Conservation (phyloP, 1,140 invertebrate genomes). For the Mya arenaria region DNA sequence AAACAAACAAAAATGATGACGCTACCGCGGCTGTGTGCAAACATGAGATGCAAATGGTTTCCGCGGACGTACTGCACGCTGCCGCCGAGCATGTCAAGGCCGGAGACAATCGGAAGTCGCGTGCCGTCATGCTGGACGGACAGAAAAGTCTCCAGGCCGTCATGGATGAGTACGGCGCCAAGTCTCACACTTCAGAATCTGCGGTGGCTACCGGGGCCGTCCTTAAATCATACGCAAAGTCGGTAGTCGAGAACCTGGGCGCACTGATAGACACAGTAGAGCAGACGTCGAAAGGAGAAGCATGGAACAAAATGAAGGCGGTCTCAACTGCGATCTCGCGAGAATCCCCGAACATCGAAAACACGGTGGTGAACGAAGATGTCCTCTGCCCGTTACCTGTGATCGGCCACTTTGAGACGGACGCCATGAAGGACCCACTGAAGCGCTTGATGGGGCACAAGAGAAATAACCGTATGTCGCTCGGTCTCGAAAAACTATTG, state of each 20-base stretch:
- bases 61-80: conserved; percentile 47
- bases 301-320: conserved; percentile 70
- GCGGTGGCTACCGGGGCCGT: not conserved
- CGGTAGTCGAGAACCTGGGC: conserved; percentile 61
- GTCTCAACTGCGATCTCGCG: conserved; percentile 68
- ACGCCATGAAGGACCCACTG: not conserved
- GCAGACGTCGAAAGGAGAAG: conserved; percentile 11
- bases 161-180: conserved; percentile 48
- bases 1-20: conserved; percentile 25
- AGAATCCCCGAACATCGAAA: conserved; percentile 64
- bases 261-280: conserved; percentile 59
- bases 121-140: conserved; percentile 57
- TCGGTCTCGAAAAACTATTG: conserved; percentile 23
- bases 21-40: conserved; percentile 55
- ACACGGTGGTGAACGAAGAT: conserved; percentile 44
- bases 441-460: conserved; percentile 2
- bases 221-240: conserved; percentile 42
- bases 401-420: not conserved
- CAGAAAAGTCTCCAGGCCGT: conserved; percentile 53
- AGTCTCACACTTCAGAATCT: conserved; percentile 22
- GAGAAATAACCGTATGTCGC: conserved; percentile 2
- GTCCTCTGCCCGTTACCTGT: conserved; percentile 52
- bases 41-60: conserved; percentile 60
- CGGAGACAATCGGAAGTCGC: conserved; percentile 44
- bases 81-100: conserved; percentile 58